Conservation (phyloP, 2,113 vertebrate species). For the Danionella cerebrum region DNA sequence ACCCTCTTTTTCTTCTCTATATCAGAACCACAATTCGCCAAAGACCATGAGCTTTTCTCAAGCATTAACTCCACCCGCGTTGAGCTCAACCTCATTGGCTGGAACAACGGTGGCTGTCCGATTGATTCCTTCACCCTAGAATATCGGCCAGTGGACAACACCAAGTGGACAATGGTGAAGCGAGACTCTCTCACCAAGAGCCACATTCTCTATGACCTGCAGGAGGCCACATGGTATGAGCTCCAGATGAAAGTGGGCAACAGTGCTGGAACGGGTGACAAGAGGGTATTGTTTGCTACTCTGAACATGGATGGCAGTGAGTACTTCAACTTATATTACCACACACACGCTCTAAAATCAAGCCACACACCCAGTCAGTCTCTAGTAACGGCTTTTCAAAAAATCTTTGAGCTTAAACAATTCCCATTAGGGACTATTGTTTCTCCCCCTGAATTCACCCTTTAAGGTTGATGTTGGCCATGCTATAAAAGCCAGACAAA, state of each 20-base stretch:
- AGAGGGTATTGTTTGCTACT: slow-evolving; percentile 88
- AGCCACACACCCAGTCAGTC: too few relatives aligned
- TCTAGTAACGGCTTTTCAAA: too few relatives aligned
- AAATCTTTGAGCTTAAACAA: too few relatives aligned
- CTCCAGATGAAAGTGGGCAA: slow-evolving; percentile 96
- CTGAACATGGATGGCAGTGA: slow-evolving; percentile 93
- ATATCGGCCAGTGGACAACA: slow-evolving; percentile 84
- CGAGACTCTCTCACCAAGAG: slow-evolving; percentile 90
- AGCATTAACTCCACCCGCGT: slow-evolving; percentile 90
- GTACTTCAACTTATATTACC: slow-evolving; percentile 42
- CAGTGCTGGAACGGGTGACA: slow-evolving; percentile 92
- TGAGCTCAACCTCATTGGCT: slow-evolving; percentile 87
- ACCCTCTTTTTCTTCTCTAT: neutral
- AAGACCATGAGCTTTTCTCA: slow-evolving; percentile 95
- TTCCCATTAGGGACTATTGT: too few relatives aligned
- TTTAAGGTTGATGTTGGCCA: too few relatives aligned
- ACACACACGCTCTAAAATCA: too few relatives aligned
- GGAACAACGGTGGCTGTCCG: slow-evolving; percentile 96
- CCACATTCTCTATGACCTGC: slow-evolving; percentile 88
- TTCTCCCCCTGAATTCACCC: too few relatives aligned
- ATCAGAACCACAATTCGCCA: slow-evolving; percentile 94
- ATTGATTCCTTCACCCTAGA: slow-evolving; percentile 95
- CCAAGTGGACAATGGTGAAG: slow-evolving; percentile 88
- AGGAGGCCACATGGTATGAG: slow-evolving; percentile 94
- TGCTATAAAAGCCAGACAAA: too few relatives aligned